Conservation (phyloP, 2,113 vertebrate genomes). For the Piprites chloris region DNA sequence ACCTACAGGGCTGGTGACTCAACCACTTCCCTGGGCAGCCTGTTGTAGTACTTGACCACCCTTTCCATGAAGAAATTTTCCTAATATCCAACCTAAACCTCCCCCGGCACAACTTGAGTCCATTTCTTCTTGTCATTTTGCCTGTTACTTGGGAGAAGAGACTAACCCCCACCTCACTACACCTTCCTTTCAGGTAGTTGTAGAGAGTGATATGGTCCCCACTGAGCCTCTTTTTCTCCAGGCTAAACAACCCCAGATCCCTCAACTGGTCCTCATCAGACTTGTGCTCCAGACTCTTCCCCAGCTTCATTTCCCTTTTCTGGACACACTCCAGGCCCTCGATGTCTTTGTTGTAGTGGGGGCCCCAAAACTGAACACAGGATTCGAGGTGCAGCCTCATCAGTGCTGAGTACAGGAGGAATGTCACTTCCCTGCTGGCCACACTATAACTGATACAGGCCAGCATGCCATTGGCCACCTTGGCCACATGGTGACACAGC, state of each 20-base stretch:
- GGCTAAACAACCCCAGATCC: not conserved
- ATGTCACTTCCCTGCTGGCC: not conserved
- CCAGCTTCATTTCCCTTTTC: accelerated
- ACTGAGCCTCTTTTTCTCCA: not conserved
- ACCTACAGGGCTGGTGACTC: not conserved
- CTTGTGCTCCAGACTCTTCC: not conserved
- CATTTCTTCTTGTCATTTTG: not conserved
- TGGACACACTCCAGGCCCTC: accelerated
- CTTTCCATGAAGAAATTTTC: not conserved
- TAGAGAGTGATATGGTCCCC: accelerated
- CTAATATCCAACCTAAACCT: not conserved
- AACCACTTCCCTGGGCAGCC: not conserved
- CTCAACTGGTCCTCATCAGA: not conserved
- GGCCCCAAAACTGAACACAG: not conserved
- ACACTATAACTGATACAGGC: not conserved
- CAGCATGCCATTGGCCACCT: not conserved
- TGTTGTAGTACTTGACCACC: not conserved
- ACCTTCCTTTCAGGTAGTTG: not conserved
- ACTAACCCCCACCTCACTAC: not conserved
- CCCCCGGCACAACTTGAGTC: not conserved
- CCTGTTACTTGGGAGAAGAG: not conserved
- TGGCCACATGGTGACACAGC: not conserved
- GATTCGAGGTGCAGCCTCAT: accelerated
- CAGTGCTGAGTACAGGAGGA: not conserved
- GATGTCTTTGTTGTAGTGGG: not conserved